Evolutionary conservation across 23 tunicate species (phyloP), one percentile per base, ranked within the genome.

Genomic region (Aplidium turbinatum): DNA sequence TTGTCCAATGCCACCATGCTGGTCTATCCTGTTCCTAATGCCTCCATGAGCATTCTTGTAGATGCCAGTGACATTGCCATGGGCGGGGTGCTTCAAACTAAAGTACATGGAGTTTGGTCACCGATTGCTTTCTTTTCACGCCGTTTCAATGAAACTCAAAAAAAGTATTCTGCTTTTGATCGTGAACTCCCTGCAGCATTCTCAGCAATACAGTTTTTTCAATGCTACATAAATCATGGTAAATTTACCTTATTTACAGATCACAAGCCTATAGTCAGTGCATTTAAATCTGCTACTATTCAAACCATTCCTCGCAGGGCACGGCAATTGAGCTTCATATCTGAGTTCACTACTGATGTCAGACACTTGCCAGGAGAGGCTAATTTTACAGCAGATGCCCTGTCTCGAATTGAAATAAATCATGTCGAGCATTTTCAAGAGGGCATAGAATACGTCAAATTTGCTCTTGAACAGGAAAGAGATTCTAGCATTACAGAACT

Each of bases 321-420:
- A 26, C 23, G 70, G 42, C 42, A 63, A 9, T 9, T 63, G 70
- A 45, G 45, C 6, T 63, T 26, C n/a, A 30, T 63, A 6, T 27
- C 70, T 26, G 45, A 63, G 29, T 63, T 19, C n/a, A 30, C 45
- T 11, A 9, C 13, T 27, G 45, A 63, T 26, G 6, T 63, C 9
- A 23, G n/a, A 63, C 42, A 63, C 42, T 7, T 56, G 7, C 62
- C 62, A 56, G 62, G n/a, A n/a, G n/a, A n/a, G n/a, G n/a, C n/a
- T n/a, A n/a, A n/a, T n/a, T n/a, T n/a, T n/a, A n/a, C n/a, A 25
- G 22, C 6, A 16, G 62, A 56, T 25, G 62, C 62, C 22, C 22
- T 56, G 22, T 56, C 62, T 6, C 62, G 62, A 6, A 56, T 11
- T 11, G 62, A 56, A 25, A n/a, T 56, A 16, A 56, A 56, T n/a